phyloP scores from a whole-genome alignment of 2,113 vertebrate genomes.

The Uria lomvia region DNA sequence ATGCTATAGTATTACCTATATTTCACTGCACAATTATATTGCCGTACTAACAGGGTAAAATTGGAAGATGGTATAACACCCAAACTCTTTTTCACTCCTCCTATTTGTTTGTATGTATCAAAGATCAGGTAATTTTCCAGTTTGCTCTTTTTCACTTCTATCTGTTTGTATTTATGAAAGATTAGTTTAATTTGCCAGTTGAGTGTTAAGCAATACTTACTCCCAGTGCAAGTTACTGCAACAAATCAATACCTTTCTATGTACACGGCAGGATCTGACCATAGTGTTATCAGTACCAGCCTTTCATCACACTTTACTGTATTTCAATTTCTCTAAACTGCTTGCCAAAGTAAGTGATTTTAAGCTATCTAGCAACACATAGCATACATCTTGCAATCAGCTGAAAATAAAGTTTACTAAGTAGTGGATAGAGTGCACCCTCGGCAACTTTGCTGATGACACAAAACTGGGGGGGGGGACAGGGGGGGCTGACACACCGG shows the following conservation, averaged over 20 bases:
- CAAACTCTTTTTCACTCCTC: not conserved
- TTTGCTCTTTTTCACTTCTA: not conserved
- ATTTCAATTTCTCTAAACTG: not conserved
- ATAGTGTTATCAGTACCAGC: not conserved
- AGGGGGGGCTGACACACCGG: too few relatives aligned
- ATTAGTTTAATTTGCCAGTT: not conserved
- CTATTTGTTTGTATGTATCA: not conserved
- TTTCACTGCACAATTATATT: not conserved
- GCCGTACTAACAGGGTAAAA: not conserved
- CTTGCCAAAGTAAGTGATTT: not conserved
- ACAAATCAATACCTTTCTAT: not conserved
- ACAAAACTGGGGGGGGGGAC: too few relatives aligned
- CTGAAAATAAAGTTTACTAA: not conserved
- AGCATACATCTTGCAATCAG: not conserved
- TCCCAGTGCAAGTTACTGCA: not conserved
- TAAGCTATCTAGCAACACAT: not conserved
- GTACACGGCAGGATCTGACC: not conserved
- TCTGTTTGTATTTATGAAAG: not conserved
- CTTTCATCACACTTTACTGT: not conserved
- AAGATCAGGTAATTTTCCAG: not conserved
- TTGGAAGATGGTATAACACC: not conserved
- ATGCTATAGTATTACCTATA: not conserved
- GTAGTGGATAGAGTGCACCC: not conserved
- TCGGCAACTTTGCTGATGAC: too few relatives aligned
- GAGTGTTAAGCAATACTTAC: not conserved